Evolutionary conservation across 2,888 invertebrate species (phyloP).

Genomic region (Drosophila testacea): DNA sequence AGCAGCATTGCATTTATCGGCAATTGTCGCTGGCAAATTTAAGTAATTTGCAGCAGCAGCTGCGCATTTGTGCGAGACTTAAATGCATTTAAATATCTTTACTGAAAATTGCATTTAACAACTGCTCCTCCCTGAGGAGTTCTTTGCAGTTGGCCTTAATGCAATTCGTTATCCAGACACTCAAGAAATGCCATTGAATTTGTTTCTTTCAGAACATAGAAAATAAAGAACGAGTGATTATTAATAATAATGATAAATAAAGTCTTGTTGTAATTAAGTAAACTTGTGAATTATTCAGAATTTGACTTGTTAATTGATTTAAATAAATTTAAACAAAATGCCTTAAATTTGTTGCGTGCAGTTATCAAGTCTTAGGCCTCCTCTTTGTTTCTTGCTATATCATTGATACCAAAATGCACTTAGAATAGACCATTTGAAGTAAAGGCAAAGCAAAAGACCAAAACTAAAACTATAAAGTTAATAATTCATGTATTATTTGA

Average conservation of each 20-base stretch:
- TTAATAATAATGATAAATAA: not conserved
- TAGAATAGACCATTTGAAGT: no score
- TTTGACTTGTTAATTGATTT: no score
- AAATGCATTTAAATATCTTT: constrained; percentile 4
- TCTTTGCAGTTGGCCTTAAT: not conserved
- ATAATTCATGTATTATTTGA: no score
- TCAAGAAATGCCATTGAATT: not conserved
- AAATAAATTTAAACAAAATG: no score
- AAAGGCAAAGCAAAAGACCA: no score
- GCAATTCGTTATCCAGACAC: not conserved
- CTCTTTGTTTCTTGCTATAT: no score
- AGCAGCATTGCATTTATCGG: constrained; percentile 26
- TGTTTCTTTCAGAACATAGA: not conserved
- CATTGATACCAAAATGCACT: no score
- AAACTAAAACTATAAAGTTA: no score
- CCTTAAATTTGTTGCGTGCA: no score
- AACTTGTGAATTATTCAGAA: no score
- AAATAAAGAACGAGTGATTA: not conserved
- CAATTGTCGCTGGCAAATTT: constrained; percentile 27
- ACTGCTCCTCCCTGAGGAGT: not conserved
- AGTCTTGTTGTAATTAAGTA: no score
- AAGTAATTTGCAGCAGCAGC: constrained; percentile 21
- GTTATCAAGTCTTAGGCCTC: no score
- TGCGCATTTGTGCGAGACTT: constrained; percentile 1
- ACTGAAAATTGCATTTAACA: not conserved